Base-by-base conservation (phyloP, 2,888 invertebrate species). In the Seira musarum region DNA sequence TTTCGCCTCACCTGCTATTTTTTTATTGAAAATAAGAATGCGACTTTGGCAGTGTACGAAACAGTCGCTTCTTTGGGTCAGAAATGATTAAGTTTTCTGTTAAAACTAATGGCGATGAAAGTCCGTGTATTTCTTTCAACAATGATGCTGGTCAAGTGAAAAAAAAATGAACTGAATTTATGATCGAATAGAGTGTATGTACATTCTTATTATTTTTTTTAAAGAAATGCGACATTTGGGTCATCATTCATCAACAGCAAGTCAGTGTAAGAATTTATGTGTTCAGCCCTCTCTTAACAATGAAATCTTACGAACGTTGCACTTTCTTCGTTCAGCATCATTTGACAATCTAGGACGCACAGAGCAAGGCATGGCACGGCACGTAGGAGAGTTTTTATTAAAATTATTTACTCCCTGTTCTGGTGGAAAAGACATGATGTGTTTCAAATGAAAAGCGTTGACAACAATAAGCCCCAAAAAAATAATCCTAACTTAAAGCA, bases 331-430 rank as follows among this genome's bases (percentile, higher is more conserved):
- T 79, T 79, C 79, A 68, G 79, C 79, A 79, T 79, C 79, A 79
- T 79, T 79, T 79, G 79, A 68, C 65, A 73, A 79, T 79, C 73
- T 79, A 79, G 79, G 79, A 19, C 73, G 60, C 46, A 61, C 10
- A 61, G 61, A 61, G 19, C 6, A 17, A 17, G 61, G 21, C 61
- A 8, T 10, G 21, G 61, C 61, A 61, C 19, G 19, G 17, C 22
- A 19, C 13, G 30, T 2, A 30, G 30, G 30, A 30, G 30, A 30
- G 30, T 30, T 30, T 8, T 30, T 30, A 30, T 30, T 30, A 30
- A 30, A 30, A 30, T 30, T 30, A 30, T 30, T 30, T 30, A 30
- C 30, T 30, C 30, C 30, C 30, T 30, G 2, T 30, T 30, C 30
- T 30, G 30, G 30, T 2, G 30, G 30, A 30, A 30, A 30, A 30